Evolutionary conservation across 2,797 vertebrate genomes (phyloP).

Genomic region (Melanotaenia trifasciata): DNA sequence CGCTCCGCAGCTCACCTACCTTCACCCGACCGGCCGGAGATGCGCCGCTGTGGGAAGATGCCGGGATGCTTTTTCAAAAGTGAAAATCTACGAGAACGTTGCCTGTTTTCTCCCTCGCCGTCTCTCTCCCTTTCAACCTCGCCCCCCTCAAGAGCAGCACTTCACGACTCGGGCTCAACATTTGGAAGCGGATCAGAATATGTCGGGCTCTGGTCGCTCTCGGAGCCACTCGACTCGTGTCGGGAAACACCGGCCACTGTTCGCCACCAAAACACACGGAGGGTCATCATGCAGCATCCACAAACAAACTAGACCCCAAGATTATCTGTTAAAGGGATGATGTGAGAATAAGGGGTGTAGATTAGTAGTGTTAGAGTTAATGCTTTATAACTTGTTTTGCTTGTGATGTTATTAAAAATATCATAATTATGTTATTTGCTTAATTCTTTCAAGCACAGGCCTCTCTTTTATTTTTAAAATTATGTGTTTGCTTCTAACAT

Average conservation of each 20-base stretch:
- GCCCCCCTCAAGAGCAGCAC: conserved; percentile 72
- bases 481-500: too few relatives aligned
- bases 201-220: conserved; percentile 68
- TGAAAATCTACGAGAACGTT: conserved; percentile 28
- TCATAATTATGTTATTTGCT: too few relatives aligned
- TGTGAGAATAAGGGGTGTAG: too few relatives aligned
- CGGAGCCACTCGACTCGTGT: conserved; percentile 77
- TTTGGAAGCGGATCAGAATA: conserved; percentile 78
- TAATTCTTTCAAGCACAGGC: too few relatives aligned
- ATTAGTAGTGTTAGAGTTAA: too few relatives aligned
- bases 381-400: too few relatives aligned
- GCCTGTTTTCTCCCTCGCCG: conserved; percentile 48
- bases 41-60: conserved; percentile 36
- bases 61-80: conserved; percentile 31
- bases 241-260: conserved; percentile 72
- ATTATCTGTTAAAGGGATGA: background rate
- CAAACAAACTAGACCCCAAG: background rate
- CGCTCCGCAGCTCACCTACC: conserved; percentile 39
- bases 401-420: too few relatives aligned
- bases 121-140: conserved; percentile 70
- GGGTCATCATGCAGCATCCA: conserved; percentile 18
- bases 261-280: conserved; percentile 10
- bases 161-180: conserved; percentile 77
- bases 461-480: too few relatives aligned
- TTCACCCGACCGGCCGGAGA: conserved; percentile 6